A percentile compares a stretch with the other conserved stretches of the same genome.
Conservation (phyloP, 2,888 invertebrate genomes). For the Margaritifera margaritifera region DNA sequence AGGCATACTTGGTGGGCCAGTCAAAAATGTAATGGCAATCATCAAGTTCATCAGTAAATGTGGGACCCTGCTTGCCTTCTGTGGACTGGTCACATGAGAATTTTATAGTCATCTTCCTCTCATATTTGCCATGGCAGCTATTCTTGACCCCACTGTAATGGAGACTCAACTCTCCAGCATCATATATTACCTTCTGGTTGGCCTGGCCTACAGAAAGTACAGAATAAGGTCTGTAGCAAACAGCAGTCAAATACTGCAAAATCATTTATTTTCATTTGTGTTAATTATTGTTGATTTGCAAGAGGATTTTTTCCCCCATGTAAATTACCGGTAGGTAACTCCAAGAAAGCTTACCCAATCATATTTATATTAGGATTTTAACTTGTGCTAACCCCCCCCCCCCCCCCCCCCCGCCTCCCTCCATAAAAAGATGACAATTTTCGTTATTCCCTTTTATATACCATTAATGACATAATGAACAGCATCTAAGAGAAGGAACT, state of each 20-base stretch:
- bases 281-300: no score
- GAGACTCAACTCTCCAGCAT: constrained; percentile 66
- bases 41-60: constrained; percentile 44
- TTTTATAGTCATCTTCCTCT: constrained; percentile 58
- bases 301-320: no score
- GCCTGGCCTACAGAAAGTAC: constrained; percentile 47
- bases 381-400: no score
- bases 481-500: no score
- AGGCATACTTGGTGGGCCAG: constrained; percentile 59
- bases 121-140: constrained; percentile 50
- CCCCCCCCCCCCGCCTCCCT: no score
- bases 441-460: no score
- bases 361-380: no score
- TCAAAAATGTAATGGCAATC: constrained; percentile 63
- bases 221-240: not conserved
- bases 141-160: constrained; percentile 61
- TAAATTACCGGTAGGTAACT: no score
- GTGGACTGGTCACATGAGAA: constrained; percentile 63
- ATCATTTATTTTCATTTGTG: not conserved
- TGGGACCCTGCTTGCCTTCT: constrained; percentile 44
- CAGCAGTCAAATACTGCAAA: not conserved
- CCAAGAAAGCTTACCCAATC: no score
- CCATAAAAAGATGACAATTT: no score
- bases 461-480: no score
- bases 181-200: constrained; percentile 56